phyloP scores from a whole-genome alignment of 2,113 vertebrate genomes.

The Anser brachyrhynchus region DNA sequence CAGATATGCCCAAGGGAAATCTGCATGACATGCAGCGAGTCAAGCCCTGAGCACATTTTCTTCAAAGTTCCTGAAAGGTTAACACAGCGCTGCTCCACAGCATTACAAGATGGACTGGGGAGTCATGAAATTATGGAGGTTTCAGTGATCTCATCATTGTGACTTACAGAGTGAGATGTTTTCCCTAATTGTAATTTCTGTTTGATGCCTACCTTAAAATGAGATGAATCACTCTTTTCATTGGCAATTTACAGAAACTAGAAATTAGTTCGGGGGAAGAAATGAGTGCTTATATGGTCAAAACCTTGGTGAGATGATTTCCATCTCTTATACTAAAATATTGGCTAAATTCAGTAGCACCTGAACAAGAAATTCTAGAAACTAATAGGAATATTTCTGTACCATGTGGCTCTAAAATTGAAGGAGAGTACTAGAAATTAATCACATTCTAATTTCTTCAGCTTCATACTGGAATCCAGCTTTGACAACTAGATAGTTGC shows the following conservation, averaged over 20 bases:
- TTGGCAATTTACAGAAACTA: background rate
- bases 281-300: background rate
- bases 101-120: background rate
- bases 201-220: background rate
- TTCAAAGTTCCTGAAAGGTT: background rate
- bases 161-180: background rate
- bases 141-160: background rate
- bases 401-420: background rate
- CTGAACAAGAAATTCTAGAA: fast-evolving
- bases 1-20: background rate
- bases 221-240: background rate
- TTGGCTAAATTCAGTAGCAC: background rate
- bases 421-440: background rate
- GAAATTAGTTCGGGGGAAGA: background rate
- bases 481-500: background rate
- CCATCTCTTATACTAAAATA: background rate
- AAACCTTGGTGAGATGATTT: background rate
- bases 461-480: background rate
- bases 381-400: background rate
- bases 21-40: background rate
- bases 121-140: background rate
- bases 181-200: background rate
- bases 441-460: background rate
- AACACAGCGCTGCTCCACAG: background rate
- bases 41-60: background rate